Percentiles rank a stretch among this genome's conserved stretches.
phyloP scores from a whole-genome alignment of 1,140 invertebrate genomes.

The Drosophila sturtevanti region DNA sequence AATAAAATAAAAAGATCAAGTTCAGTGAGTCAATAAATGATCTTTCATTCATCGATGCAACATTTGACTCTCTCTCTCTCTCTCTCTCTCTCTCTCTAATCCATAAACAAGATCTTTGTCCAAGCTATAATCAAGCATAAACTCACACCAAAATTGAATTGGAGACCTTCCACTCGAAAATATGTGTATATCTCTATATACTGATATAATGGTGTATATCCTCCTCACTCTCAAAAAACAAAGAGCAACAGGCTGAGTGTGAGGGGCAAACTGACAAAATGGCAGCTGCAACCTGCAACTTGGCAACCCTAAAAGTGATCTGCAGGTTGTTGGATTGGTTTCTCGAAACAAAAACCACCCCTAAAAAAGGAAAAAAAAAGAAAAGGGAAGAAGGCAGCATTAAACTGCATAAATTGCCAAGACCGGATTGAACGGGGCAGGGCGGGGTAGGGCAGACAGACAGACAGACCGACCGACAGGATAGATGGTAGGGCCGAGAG shows the following conservation, averaged over 20 bases:
- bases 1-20: too few relatives aligned
- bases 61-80: neutral
- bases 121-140: neutral
- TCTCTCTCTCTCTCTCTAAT: conserved; percentile 1
- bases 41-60: conserved; percentile 8
- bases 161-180: conserved; percentile 28
- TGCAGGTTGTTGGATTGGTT: conserved; percentile 44
- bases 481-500: conserved; percentile 45
- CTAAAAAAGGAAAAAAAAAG: conserved; percentile 47
- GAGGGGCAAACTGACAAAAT: conserved; percentile 1
- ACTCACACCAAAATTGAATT: neutral
- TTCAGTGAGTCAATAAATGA: neutral
- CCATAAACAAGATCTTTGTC: neutral
- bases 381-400: neutral
- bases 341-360: conserved; percentile 59
- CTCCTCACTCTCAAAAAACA: conserved; percentile 27
- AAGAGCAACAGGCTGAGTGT: conserved; percentile 2
- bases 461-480: neutral
- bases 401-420: conserved; percentile 60
- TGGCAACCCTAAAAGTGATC: conserved; percentile 66
- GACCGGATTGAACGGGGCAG: conserved; percentile 19
- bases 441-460: neutral
- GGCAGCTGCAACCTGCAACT: conserved; percentile 73
- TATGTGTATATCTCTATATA: conserved; percentile 13
- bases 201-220: too few relatives aligned